These are phyloP conservation scores for Hippocampus comes DNA, from an alignment of 2,113 vertebrate species.

Conservation along the genomic window DNA sequence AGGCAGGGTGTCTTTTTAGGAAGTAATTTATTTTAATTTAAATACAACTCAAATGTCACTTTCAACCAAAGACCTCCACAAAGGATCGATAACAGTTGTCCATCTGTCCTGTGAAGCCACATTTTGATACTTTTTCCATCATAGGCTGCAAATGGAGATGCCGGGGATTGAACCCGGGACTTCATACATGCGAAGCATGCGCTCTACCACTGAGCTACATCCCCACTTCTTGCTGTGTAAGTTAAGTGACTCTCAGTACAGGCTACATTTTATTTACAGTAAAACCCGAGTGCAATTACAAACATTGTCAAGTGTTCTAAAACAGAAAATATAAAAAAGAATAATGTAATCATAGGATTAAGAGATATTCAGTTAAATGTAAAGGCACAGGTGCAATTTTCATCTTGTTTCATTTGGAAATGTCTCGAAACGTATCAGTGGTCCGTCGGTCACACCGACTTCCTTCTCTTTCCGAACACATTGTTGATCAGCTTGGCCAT, in stretches of 20 bases:
- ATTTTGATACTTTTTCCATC: too few species aligned
- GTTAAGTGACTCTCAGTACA: too few species aligned
- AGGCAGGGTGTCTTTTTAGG: too few species aligned
- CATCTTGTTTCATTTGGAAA: not conserved
- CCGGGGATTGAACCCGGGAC: constrained; percentile 82
- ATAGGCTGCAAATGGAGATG: constrained; percentile 66
- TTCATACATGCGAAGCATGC: constrained; percentile 83
- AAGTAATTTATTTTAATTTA: too few species aligned
- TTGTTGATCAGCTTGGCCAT: constrained; percentile 78
- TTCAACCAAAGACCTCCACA: not conserved
- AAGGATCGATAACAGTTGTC: not conserved
- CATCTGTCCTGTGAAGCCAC: too few species aligned
- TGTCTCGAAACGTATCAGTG: not conserved
- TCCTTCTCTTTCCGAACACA: constrained; percentile 76
- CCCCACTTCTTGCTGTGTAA: constrained; percentile 39
- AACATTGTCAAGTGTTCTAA: not conserved
- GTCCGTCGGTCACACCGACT: constrained; percentile 63
- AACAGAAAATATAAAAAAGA: not conserved
- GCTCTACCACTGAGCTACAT: constrained; percentile 86
- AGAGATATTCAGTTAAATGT: not conserved
- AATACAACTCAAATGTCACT: not conserved
- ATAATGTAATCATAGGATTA: not conserved
- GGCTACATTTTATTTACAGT: not conserved
- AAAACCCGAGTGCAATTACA: not conserved
- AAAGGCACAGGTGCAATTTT: not conserved